Conservation (phyloP, 2,797 vertebrate species). For the Momotus momota region DNA sequence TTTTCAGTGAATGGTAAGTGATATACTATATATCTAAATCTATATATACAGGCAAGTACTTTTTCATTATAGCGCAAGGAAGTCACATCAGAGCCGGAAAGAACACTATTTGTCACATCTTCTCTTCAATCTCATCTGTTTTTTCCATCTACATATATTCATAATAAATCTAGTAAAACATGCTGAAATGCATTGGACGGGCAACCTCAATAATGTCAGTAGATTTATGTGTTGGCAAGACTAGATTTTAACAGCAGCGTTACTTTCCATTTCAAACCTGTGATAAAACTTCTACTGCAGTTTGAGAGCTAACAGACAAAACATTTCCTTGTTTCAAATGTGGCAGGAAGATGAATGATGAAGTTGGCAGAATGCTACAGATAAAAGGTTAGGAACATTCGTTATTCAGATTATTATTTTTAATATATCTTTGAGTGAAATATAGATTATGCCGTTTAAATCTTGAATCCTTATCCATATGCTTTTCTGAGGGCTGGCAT, state of each 20-base stretch:
- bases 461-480: background rate
- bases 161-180: conserved; percentile 41
- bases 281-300: conserved; percentile 44
- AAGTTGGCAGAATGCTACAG: background rate
- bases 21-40: background rate
- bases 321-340: conserved; percentile 21
- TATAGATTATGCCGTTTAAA: background rate
- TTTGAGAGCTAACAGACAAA: conserved; percentile 22
- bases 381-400: conserved; percentile 10
- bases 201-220: conserved; percentile 24
- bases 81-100: background rate
- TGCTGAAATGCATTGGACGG: background rate
- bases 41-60: background rate
- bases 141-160: conserved; percentile 32
- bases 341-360: background rate
- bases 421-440: background rate
- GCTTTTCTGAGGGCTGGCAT: background rate
- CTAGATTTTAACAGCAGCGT: background rate
- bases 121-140: conserved; percentile 33
- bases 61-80: background rate
- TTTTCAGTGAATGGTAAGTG: background rate
- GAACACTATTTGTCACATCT: conserved; percentile 20
- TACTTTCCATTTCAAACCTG: conserved; percentile 24
- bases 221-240: conserved; percentile 20
- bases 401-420: background rate